Percentiles rank a stretch among this genome's conserved stretches.
phyloP scores from a whole-genome alignment of 2,888 invertebrate genomes.

The Platycheirus albimanus region DNA sequence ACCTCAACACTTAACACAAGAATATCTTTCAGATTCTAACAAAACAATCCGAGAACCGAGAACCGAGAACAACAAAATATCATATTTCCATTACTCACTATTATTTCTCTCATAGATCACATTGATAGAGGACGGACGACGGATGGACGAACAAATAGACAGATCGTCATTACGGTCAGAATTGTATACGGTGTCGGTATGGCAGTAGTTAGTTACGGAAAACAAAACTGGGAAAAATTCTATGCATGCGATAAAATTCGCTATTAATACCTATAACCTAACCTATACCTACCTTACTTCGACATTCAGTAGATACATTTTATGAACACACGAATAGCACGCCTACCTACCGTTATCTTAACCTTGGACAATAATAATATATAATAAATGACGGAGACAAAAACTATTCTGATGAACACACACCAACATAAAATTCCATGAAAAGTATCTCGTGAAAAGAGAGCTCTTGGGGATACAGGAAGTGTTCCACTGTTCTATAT shows the following conservation, averaged over 20 bases:
- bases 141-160: neutral
- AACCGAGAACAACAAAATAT: constrained; percentile 59
- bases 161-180: neutral
- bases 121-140: no score
- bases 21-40: constrained; percentile 29
- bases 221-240: constrained; percentile 18
- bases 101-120: no score
- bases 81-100: constrained; percentile 66
- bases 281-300: neutral
- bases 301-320: constrained; percentile 13
- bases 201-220: constrained; percentile 31
- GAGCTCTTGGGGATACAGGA: constrained; percentile 62
- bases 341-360: constrained; percentile 74
- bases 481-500: constrained; percentile 74
- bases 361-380: constrained; percentile 74
- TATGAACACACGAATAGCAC: constrained; percentile 49
- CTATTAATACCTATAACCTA: neutral
- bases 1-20: constrained; percentile 12
- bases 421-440: neutral
- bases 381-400: constrained; percentile 57
- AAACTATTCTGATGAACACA: constrained; percentile 5
- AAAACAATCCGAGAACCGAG: constrained; percentile 53
- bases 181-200: constrained; percentile 4
- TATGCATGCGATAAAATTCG: constrained; percentile 13
- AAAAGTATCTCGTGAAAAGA: constrained; percentile 50